Evolutionary conservation across 2,113 vertebrate species (phyloP).

Genomic region (Porphyrio hochstetteri): DNA sequence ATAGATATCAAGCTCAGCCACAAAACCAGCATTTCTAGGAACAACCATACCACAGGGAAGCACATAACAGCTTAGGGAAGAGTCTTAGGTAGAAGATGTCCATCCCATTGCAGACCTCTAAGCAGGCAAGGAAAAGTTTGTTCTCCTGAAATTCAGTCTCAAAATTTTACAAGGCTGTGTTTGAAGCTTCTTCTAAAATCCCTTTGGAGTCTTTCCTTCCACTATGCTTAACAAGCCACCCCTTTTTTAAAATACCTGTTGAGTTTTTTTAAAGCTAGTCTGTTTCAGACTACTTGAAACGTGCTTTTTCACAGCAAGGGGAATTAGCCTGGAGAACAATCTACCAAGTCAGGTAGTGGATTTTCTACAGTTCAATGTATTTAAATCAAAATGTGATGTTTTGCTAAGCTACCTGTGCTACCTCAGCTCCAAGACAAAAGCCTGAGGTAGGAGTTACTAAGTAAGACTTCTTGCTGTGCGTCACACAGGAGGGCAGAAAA

Average conservation of each 20-base stretch:
- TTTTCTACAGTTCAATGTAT: neutral
- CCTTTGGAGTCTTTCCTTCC: neutral
- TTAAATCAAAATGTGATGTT: neutral
- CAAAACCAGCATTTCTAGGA: neutral
- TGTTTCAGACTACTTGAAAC: neutral
- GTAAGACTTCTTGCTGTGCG: neutral
- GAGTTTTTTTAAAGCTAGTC: neutral
- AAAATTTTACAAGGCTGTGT: neutral
- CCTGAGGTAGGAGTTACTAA: neutral
- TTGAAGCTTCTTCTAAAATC: neutral
- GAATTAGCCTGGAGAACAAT: neutral
- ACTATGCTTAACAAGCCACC: neutral
- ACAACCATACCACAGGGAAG: neutral
- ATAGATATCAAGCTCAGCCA: neutral
- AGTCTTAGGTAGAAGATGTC: neutral
- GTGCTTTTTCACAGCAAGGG: neutral
- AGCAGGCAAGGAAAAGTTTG: neutral
- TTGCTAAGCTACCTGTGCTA: neutral
- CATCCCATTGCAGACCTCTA: neutral
- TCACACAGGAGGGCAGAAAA: neutral
- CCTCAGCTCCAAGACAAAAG: neutral
- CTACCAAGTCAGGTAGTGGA: neutral
- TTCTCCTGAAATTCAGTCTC: neutral
- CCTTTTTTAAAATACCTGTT: neutral
- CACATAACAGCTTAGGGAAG: neutral